Evolutionary conservation across 2,113 vertebrate genomes (phyloP), one percentile per base, ranked within the genome.

Genomic region (Trochalopteron elliotii): DNA sequence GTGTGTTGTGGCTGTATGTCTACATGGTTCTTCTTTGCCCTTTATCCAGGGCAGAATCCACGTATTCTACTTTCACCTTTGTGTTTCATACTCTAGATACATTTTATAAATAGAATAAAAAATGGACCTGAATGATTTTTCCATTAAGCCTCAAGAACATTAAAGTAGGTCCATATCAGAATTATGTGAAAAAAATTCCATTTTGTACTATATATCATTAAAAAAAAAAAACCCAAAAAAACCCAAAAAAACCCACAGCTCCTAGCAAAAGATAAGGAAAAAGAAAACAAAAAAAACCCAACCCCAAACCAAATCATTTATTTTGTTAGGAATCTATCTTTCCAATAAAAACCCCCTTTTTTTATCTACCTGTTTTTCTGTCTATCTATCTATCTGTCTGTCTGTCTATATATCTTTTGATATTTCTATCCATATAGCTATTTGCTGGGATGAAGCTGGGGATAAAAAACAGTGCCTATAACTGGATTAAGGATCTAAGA

Each of bases 401-500:
- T 14, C 17, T 37, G 2, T 45, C 15, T 89, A 1, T 30, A 45
- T 81, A 6, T 25, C 39, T 33, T 44, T 27, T 60, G 45, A 23
- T 39, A 19, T 76, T 21, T 70, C 25, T 67, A 7, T 57, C 40
- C 27, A 22, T 69, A 9, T 49, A 13, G 68, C 12, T 92, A 11
- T 92, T 74, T 83, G 74, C 59, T 53, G 44, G 28, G 27, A 70
- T 93, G 35, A 79, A 65, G 40, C 0, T 74, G 21, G 12, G 18
- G 18, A 59, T 64, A 74, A 68, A 67, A 40, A 93, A 69, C 60
- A 80, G 53, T 61, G 40, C 49, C 70, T 82, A 1, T 91, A 92
- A 90, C 31, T 82, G 75, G 94, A 89, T 96, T 93, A 94, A 60
- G 60, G 22, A 30, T 74, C 31, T 90, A 90, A 96, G 89, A 93